Evolutionary conservation across 2,888 invertebrate genomes (phyloP).

Genomic region (Dysmachus trigonus): DNA sequence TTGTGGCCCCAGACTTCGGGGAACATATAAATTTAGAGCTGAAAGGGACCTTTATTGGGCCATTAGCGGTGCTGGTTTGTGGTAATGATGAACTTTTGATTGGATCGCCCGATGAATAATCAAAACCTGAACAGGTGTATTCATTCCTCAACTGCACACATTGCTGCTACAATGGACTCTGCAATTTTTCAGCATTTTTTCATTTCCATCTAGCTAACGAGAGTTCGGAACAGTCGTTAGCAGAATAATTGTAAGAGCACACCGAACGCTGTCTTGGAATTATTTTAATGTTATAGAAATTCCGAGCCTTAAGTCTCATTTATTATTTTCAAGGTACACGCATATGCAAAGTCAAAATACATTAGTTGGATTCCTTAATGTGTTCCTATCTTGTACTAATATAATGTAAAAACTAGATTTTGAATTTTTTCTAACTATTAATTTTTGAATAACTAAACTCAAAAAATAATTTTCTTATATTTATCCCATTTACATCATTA

Average conservation of each 20-base stretch:
- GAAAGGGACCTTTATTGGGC: constrained; percentile 41
- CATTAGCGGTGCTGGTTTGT: constrained; percentile 41
- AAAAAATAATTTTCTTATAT: too few relatives aligned
- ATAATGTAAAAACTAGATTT: too few relatives aligned
- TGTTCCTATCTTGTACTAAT: background rate
- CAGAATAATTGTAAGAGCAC: background rate
- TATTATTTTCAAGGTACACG: background rate
- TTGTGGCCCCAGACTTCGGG: constrained; percentile 5
- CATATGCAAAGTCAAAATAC: too few relatives aligned
- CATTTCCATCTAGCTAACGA: background rate
- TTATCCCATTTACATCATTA: too few relatives aligned
- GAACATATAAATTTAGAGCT: constrained; percentile 34
- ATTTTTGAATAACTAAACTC: too few relatives aligned
- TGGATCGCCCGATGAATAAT: constrained; percentile 41
- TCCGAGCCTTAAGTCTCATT: background rate
- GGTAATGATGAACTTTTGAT: constrained; percentile 45
- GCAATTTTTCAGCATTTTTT: constrained; percentile 32
- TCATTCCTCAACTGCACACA: background rate
- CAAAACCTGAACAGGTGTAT: constrained; percentile 36
- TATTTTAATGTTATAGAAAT: background rate
- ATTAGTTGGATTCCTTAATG: background rate
- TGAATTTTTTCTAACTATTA: too few relatives aligned
- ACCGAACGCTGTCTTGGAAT: background rate
- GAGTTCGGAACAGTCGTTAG: background rate
- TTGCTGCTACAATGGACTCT: background rate